phyloP scores from a whole-genome alignment of 1,140 invertebrate species.

The Pomacea maculata region DNA sequence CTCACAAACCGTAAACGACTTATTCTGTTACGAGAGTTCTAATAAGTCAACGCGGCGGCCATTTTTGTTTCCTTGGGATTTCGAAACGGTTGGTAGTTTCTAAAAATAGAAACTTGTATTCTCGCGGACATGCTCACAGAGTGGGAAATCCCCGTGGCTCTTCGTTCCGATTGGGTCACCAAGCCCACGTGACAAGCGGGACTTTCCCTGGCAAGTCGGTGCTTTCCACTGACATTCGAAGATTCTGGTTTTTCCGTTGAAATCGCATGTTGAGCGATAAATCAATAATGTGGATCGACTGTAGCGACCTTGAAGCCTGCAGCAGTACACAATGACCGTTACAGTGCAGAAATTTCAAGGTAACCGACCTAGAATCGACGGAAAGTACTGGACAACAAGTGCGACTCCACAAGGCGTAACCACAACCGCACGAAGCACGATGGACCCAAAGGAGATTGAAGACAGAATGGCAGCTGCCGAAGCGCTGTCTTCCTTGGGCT shows the following conservation, averaged over 20 bases:
- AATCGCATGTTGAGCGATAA: conserved; percentile 2
- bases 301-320: conserved; percentile 12
- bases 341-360: conserved; percentile 4
- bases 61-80: conserved; percentile 6
- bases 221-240: conserved; percentile 27
- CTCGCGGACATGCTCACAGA: conserved; percentile 28
- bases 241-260: conserved; percentile 25
- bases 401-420: conserved; percentile 15
- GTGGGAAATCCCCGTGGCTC: conserved; percentile 34
- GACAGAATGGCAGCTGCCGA: conserved; percentile 34
- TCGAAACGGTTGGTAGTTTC: conserved; percentile 15
- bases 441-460: conserved; percentile 36
- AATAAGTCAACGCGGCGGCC: too few species aligned
- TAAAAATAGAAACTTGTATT: conserved; percentile 22
- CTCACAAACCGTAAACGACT: too few species aligned
- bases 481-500: conserved; percentile 26
- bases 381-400: conserved; percentile 14
- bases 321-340: conserved; percentile 12
- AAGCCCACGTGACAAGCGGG: conserved; percentile 31
- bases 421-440: conserved; percentile 15
- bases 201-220: conserved; percentile 36
- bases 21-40: too few species aligned
- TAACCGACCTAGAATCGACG: conserved; percentile 5
- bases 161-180: conserved; percentile 14
- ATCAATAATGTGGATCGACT: background rate